Evolutionary conservation across 2,888 invertebrate species (phyloP).

Genomic region (Apocheima hispidaria): DNA sequence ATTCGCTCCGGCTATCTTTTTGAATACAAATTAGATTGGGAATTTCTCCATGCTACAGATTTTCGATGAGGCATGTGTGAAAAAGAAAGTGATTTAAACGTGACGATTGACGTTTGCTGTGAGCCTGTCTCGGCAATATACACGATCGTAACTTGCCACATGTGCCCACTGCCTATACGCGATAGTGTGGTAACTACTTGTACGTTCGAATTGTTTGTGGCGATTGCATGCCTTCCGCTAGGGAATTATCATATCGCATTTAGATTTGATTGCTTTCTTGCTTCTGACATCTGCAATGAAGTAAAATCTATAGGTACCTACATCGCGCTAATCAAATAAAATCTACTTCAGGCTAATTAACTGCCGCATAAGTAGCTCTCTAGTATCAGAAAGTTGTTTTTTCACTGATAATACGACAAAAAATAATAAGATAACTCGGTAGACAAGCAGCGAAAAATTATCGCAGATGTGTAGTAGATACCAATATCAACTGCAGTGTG

Average conservation of each 20-base stretch:
- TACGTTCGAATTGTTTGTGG: constrained; percentile 6
- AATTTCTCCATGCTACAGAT: constrained; percentile 78
- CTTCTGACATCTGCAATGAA: constrained; percentile 7
- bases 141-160: constrained; percentile 3
- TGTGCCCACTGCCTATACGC: too few species aligned
- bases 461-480: too few species aligned
- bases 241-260: constrained; percentile 46
- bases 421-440: too few species aligned
- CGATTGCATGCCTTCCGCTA: constrained; percentile 39
- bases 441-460: too few species aligned
- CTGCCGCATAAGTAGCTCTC: too few species aligned
- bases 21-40: constrained; percentile 76
- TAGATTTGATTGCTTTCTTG: constrained; percentile 37
- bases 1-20: constrained; percentile 64
- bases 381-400: too few species aligned
- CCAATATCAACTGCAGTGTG: too few species aligned
- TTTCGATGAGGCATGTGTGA: constrained; percentile 66
- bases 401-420: too few species aligned
- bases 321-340: too few species aligned
- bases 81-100: constrained; percentile 72
- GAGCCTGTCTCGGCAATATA: constrained; percentile 35
- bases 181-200: neutral
- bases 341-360: too few species aligned
- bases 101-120: constrained; percentile 53
- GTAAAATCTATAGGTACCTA: too few species aligned